Conservation (phyloP, 2,113 vertebrate genomes). For the Datnioides undecimradiatus region DNA sequence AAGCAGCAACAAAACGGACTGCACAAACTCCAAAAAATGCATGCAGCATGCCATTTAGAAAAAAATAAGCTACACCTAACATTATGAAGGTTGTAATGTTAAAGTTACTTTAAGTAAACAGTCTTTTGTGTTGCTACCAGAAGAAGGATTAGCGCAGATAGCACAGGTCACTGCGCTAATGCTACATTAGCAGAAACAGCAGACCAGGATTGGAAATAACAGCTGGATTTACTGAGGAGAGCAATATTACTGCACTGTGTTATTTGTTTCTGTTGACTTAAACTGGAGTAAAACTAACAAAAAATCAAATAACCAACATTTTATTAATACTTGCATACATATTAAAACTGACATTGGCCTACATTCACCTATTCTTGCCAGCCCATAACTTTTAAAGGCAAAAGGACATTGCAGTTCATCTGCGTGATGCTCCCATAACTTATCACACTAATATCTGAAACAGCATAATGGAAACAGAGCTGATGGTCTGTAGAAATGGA, state of each 20-base stretch:
- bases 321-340: no score
- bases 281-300: background rate
- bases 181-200: background rate
- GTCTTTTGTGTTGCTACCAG: background rate
- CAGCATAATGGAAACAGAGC: background rate
- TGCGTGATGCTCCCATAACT: background rate
- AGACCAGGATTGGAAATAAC: constrained; percentile 6
- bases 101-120: background rate
- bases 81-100: background rate
- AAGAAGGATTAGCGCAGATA: no score
- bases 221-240: background rate
- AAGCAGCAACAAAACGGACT: no score
- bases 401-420: background rate
- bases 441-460: background rate
- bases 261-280: no score
- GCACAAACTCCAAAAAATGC: background rate
- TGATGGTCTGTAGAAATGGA: no score
- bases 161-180: no score
- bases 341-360: background rate
- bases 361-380: no score
- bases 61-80: background rate
- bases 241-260: no score
- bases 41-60: background rate
- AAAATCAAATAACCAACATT: background rate
- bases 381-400: background rate